A percentile compares a stretch with the other conserved stretches of the same genome.
Conservation (phyloP, 2,113 vertebrate species). For the Asarcornis scutulata region DNA sequence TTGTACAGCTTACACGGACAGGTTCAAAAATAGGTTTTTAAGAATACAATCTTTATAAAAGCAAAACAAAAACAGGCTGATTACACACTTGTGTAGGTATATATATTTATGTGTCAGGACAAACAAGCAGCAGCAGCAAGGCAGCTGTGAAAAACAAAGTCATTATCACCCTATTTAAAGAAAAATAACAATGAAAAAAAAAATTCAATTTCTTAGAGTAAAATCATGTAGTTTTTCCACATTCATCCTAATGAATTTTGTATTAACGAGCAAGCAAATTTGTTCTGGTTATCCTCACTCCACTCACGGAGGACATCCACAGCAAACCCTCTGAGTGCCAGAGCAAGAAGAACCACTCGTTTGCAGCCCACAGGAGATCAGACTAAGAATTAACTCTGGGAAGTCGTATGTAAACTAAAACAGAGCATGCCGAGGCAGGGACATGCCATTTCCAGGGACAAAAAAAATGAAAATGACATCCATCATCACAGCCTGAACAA, state of each 20-base stretch:
- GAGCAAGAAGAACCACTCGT: not conserved
- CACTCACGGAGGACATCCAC: not conserved
- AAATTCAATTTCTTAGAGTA: not conserved
- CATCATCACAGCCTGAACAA: not conserved
- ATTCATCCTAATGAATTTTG: not conserved
- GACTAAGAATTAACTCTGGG: not conserved
- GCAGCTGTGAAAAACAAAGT: not conserved
- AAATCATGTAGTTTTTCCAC: not conserved
- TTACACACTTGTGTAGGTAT: not conserved
- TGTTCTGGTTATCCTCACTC: not conserved
- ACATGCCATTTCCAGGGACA: not conserved
- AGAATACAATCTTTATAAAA: constrained; percentile 66
- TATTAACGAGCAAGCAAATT: not conserved
- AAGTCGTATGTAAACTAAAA: not conserved
- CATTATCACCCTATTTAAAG: not conserved
- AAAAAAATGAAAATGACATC: not conserved
- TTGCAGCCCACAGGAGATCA: not conserved
- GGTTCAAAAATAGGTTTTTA: constrained; percentile 54
- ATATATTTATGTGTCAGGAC: not conserved
- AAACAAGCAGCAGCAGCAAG: not conserved
- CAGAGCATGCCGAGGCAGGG: not conserved
- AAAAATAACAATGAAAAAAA: not conserved
- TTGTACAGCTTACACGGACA: constrained; percentile 54
- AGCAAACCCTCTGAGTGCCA: not conserved
- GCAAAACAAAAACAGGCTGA: constrained; percentile 42